phyloP scores from a whole-genome alignment of 2,113 vertebrate genomes.

The Crypturellus undulatus region DNA sequence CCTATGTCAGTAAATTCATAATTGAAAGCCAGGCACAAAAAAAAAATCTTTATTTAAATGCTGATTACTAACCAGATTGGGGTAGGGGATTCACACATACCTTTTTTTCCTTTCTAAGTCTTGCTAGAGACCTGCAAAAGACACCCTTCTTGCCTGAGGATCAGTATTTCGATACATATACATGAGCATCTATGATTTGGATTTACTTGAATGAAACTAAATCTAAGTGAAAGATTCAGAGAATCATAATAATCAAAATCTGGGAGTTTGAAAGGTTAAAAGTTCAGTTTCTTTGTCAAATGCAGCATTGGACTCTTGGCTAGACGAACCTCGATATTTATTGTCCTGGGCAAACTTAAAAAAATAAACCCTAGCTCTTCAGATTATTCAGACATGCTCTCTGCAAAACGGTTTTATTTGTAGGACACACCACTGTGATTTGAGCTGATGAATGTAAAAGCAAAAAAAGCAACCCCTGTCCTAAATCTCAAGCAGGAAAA shows the following conservation, averaged over 20 bases:
- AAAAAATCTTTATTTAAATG: constrained; percentile 9
- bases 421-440: background rate
- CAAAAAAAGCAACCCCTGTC: background rate
- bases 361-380: background rate
- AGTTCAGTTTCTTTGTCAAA: constrained; percentile 68
- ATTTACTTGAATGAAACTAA: background rate
- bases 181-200: background rate
- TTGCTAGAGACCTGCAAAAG: constrained; percentile 1
- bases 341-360: constrained; percentile 7
- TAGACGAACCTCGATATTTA: constrained; percentile 45
- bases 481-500: background rate
- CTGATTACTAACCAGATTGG: background rate
- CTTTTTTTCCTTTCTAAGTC: background rate
- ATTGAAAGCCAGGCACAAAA: background rate
- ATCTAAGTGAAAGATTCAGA: constrained; percentile 8
- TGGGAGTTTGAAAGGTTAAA: constrained; percentile 51
- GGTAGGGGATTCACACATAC: background rate
- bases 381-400: background rate
- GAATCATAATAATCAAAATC: constrained; percentile 31
- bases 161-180: background rate
- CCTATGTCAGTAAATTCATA: background rate
- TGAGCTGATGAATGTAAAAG: background rate
- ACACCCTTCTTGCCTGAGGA: background rate
- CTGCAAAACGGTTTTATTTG: constrained; percentile 2
- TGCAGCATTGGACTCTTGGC: background rate